Evolutionary conservation across 2,888 invertebrate genomes (phyloP), one percentile per base, ranked within the genome.

Genomic region (Idaea straminata): DNA sequence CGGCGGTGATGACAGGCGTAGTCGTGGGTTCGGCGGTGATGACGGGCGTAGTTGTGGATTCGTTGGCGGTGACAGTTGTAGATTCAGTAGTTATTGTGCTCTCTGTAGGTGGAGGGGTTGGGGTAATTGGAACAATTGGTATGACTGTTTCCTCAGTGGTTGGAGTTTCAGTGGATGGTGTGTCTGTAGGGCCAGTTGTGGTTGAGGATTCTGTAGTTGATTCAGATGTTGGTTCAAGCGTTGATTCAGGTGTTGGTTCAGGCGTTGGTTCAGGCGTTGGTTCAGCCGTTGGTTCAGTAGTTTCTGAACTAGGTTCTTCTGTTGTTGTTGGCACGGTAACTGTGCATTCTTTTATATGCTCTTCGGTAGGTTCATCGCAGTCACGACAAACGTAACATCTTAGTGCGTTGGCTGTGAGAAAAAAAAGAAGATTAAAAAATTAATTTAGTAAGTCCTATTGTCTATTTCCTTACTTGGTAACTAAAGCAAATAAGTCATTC

Each of bases 301-400:
- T 36, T 16, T n/a, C 47, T 15, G 61, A 62, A 59, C 62, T 59
- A 15, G 67, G 15, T 35, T 16, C 57, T 7, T 61, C 57, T 5
- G 70, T 62, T 5, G 64, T 35, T 13, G 61, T 66, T 25, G 59
- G 66, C 36, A 68, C 61, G 10, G 62, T 10, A 57, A 47, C 5
- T 3, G 59, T 63, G 68, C 88, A 87, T 66, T 80, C 83, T 72
- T 74, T 59, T 58, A 79, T 72, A 10, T 78, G 36, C 4, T 66
- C 67, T 58, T 76, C 71, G 13, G 75, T 76, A 0, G 80, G 78
- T 35, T 71, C 75, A 10, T 70, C 67, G 68, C 88, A 88, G 63
- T 79, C 74, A 0, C 71, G 74, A 63, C 88, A 88, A 1, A 83
- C 83, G 69, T 86, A 88, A 64, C 88, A 88, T 72, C 76, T 66